Evolutionary conservation across 2,888 invertebrate genomes (phyloP), one percentile per base, ranked within the genome.

Genomic region (Podabrus alpinus): DNA sequence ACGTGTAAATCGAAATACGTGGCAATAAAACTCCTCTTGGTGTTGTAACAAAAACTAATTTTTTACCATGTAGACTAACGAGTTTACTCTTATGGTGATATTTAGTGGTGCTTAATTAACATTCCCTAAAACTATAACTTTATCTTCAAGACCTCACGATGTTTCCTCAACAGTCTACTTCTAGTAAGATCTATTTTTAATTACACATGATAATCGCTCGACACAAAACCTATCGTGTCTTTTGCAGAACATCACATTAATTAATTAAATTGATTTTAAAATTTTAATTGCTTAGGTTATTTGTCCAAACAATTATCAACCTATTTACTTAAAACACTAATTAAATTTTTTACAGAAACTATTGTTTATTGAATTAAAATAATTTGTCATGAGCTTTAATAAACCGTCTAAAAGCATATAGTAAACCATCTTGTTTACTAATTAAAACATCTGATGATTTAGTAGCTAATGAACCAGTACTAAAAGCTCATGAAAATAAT

Each of bases 81-180:
- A 75, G 71, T 74, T 77, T 79, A 74, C 75, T 75, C 59, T 72
- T 75, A 66, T 78, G 75, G 79, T 81, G 77, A 72, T 77, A 74
- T 81, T 80, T 74, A 80, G 82, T 80, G 82, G 81, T 24, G 81
- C 78, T 75, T 81, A 77, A 80, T 74, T 45, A 66, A 69, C 16
- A 25, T 16, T 68, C 59, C 69, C 70, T 62, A 60, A 77, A 73
- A 62, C 70, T 72, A 74, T 78, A 79, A 73, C 78, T 68, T 78
- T 79, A 81, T 78, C 78, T 79, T 69, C 72, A 69, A 72, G 72
- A 79, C 78, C 77, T 78, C 73, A 80, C 81, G 77, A 86, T 86
- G 86, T 84, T 86, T 86, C 86, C 86, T 86, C 82, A 86, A 80
- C 83, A 83, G 84, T 86, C 85, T 86, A 86, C 86, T 86, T 81